phyloP scores from a whole-genome alignment of 2,888 invertebrate genomes.

The Ophion slaviceki region DNA sequence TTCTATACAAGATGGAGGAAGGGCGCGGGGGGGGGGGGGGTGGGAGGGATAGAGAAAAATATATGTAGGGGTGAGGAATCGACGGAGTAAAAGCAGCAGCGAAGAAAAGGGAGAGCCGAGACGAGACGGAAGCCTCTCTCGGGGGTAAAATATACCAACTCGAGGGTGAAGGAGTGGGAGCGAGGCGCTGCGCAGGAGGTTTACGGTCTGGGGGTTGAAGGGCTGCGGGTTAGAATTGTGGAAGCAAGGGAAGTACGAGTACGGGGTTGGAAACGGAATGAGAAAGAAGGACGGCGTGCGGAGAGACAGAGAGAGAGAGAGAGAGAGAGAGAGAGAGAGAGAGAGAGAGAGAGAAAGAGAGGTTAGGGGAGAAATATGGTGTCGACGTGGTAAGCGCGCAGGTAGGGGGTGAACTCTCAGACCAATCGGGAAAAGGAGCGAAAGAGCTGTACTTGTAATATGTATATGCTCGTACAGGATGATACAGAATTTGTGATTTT shows the following conservation, averaged over 20 bases:
- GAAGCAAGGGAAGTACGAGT: slow-evolving; percentile 52
- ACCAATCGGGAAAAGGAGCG: slow-evolving; percentile 59
- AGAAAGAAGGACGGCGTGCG: slow-evolving; percentile 37
- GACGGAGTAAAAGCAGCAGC: slow-evolving; percentile 54
- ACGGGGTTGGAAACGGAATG: slow-evolving; percentile 54
- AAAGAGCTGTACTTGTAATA: slow-evolving; percentile 54
- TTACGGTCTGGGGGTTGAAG: slow-evolving; percentile 21
- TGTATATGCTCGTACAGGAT: slow-evolving; percentile 33
- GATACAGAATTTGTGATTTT: slow-evolving; percentile 7
- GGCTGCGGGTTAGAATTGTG: slow-evolving; percentile 36
- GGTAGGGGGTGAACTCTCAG: slow-evolving; percentile 57
- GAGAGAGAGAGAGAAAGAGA: slow-evolving; percentile 31
- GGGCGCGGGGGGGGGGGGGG: slow-evolving; percentile 33
- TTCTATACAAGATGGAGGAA: slow-evolving; percentile 58
- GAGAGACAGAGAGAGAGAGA: slow-evolving; percentile 30
- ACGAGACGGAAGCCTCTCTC: slow-evolving; percentile 66
- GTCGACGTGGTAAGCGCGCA: slow-evolving; percentile 57
- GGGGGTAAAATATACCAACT: slow-evolving; percentile 67
- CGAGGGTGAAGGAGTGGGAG: slow-evolving; percentile 36
- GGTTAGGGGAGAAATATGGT: slow-evolving; percentile 54
- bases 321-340: slow-evolving; percentile 36
- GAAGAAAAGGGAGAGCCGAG: slow-evolving; percentile 61
- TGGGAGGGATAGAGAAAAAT: slow-evolving; percentile 40
- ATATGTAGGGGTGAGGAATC: slow-evolving; percentile 29
- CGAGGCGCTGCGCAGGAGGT: slow-evolving; percentile 16